Evolutionary conservation across 2,797 vertebrate species (phyloP), one percentile per base, ranked within the genome.

Genomic region (Eremophila alpestris): DNA sequence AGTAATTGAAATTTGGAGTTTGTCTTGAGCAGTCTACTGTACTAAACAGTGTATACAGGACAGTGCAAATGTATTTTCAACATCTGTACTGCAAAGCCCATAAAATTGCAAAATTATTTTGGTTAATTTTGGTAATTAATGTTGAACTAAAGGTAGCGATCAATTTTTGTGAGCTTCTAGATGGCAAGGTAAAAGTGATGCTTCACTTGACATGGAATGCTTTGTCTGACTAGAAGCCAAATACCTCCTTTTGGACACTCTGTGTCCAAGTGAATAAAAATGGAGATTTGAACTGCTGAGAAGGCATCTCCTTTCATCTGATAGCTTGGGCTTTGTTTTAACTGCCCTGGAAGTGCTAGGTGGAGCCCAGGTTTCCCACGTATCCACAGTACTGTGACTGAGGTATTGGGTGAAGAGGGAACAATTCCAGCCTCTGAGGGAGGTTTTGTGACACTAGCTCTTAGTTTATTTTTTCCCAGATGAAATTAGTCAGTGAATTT

Each of bases 401-500:
- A 77, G 21, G 26, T 59, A 0, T 2, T 36, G 41, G 45, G 29
- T 63, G 52, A 34, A 56, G 43, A 69, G 38, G 18, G 40, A 92
- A 20, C 38, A 56, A 32, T 59, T 89, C 49, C 59, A 65, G 70
- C 27, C 43, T 73, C 54, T 38, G 59, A 62, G 55, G 48, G 26
- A 81, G 54, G 22, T 55, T 88, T 87, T 86, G 45, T 32, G 43
- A 27, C 62, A 62, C 20, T 68, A 45, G 13, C 34, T 81, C 38
- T 83, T 34, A 36, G 26, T 56, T 79, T 82, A 45, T 63, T 93
- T 93, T 63, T 54, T 41, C 38, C 58, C 46, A 65, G 73, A 75
- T 81, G 22, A 94, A 94, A 78, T 87, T 75, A 83, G 87, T 64
- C 65, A 49, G 55, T 75, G 73, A 78, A 65, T 89, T 81, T 83